Evolutionary conservation across 2,888 invertebrate genomes (phyloP).

Genomic region (Lithophane socia): DNA sequence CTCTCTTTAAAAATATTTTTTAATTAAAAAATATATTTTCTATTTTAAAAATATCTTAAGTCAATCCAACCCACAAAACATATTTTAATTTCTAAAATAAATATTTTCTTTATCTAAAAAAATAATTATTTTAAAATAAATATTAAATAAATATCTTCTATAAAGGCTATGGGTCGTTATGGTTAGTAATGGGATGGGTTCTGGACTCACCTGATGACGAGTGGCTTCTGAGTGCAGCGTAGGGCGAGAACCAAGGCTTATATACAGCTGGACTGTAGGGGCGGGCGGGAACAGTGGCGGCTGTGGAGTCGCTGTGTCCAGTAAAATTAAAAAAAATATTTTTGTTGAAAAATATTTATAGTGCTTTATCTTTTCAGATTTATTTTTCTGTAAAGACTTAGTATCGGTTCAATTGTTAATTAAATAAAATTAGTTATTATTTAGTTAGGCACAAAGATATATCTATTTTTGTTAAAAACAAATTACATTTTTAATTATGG

Average conservation of each 20-base stretch:
- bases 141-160: neutral
- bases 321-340: neutral
- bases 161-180: neutral
- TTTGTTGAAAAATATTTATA: neutral
- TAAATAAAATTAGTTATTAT: neutral
- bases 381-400: neutral
- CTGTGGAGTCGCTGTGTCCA: constrained; percentile 20
- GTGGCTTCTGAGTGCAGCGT: constrained; percentile 53
- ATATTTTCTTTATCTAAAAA: neutral
- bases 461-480: neutral
- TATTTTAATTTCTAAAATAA: neutral
- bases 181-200: constrained; percentile 14
- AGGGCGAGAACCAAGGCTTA: constrained; percentile 35
- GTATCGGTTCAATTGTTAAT: neutral
- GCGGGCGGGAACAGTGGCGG: constrained; percentile 54
- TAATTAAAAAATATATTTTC: no score
- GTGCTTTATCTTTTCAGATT: neutral
- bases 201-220: constrained; percentile 53
- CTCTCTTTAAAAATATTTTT: no score
- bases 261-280: constrained; percentile 55
- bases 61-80: neutral
- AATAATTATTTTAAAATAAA: constrained; percentile 1
- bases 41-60: neutral
- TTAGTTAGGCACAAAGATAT: neutral
- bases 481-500: neutral